phyloP scores from a whole-genome alignment of 2,797 vertebrate species.

The Spinibarbus caldwelli region DNA sequence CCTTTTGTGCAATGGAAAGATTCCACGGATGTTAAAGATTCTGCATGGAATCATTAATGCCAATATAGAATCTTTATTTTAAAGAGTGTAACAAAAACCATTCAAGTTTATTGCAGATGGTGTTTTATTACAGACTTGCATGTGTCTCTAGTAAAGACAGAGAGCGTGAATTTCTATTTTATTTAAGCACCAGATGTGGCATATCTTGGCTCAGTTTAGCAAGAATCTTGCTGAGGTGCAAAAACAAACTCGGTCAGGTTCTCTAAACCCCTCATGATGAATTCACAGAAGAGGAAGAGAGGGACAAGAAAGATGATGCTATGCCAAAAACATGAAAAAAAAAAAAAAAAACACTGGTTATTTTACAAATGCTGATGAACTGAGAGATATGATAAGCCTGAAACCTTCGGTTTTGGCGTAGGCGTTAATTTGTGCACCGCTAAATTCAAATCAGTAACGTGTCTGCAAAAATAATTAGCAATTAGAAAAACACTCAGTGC shows the following conservation, averaged over 20 bases:
- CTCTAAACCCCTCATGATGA: not conserved
- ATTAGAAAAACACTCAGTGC: slow-evolving; percentile 12
- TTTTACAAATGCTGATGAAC: not conserved
- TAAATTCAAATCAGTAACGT: slow-evolving; percentile 20
- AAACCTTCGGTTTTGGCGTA: not conserved
- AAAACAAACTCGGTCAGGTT: slow-evolving; percentile 31
- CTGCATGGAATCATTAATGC: not conserved
- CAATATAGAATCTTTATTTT: not conserved
- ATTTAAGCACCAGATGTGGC: slow-evolving; percentile 32
- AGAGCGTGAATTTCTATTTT: slow-evolving; percentile 26
- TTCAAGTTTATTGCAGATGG: not conserved
- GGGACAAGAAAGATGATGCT: not conserved
- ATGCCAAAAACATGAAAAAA: too few species aligned
- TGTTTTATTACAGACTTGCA: not conserved
- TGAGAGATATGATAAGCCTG: not conserved
- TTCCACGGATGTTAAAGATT: not conserved
- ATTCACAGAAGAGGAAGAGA: not conserved
- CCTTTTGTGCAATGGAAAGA: not conserved
- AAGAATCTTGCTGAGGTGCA: slow-evolving; percentile 42
- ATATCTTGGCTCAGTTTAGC: slow-evolving; percentile 16
- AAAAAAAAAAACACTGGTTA: not conserved
- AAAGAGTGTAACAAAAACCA: not conserved
- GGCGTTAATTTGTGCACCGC: not conserved
- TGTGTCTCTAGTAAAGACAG: not conserved
- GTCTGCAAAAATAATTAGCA: slow-evolving; percentile 16